These are phyloP conservation scores for Antrozous pallidus DNA, from an alignment of 2,797 vertebrate genomes.

Conservation along the genomic window DNA sequence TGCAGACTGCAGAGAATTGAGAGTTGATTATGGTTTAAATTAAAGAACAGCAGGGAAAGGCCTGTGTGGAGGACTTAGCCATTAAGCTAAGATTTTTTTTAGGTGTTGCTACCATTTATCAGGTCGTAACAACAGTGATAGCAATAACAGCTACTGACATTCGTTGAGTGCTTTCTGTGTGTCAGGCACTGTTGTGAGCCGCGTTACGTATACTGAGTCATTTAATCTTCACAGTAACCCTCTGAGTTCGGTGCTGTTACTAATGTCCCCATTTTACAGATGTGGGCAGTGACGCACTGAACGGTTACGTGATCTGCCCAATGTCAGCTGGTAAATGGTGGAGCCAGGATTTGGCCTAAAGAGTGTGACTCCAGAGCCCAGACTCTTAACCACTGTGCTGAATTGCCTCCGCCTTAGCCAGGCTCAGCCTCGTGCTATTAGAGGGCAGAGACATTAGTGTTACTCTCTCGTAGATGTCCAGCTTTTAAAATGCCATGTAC, in stretches of 20 bases:
- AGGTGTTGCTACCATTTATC: neutral
- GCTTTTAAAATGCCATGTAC: neutral
- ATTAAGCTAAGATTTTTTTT: neutral
- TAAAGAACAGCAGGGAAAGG: neutral
- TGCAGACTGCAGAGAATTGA: neutral
- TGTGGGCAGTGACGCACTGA: neutral
- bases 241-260: neutral
- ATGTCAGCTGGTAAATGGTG: neutral
- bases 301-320: neutral
- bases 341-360: neutral
- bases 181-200: neutral
- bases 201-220: neutral
- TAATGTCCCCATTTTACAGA: neutral
- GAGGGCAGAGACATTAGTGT: neutral
- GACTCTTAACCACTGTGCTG: neutral
- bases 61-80: neutral
- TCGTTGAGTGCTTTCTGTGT: neutral
- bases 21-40: neutral
- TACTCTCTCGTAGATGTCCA: neutral
- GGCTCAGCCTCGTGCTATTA: neutral
- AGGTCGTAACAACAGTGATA: neutral
- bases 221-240: neutral
- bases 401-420: neutral
- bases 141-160: neutral
- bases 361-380: neutral